A percentile compares a stretch with the other conserved stretches of the same genome.
Conservation (phyloP, 2,797 vertebrate genomes). For the Tapera naevia region DNA sequence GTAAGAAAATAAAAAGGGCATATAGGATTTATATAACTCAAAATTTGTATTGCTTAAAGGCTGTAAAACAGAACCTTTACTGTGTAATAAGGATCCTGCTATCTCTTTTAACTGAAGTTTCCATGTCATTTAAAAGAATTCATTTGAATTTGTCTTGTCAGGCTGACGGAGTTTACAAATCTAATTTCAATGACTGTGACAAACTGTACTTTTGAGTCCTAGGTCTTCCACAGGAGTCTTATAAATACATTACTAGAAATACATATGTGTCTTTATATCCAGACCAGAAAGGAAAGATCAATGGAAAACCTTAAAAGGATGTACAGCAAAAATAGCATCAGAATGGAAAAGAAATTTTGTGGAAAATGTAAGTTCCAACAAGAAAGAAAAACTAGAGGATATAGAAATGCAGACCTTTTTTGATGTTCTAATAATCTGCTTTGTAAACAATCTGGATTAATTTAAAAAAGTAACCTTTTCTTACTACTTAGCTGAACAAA, state of each 20-base stretch:
- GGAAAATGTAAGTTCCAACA: background rate
- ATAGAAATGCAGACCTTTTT: background rate
- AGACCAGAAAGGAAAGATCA: background rate
- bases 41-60: background rate
- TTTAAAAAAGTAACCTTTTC: background rate
- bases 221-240: background rate
- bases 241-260: background rate
- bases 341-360: background rate
- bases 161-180: background rate
- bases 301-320: background rate
- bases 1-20: slow-evolving; percentile 17
- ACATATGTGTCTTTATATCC: background rate
- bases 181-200: background rate
- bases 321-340: background rate
- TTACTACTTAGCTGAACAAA: background rate
- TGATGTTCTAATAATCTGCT: background rate
- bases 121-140: background rate
- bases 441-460: background rate
- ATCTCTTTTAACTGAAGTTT: background rate
- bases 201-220: background rate
- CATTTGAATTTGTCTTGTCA: slow-evolving; percentile 5
- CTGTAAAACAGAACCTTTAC: background rate
- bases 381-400: background rate
- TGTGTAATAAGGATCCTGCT: background rate
- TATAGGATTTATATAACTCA: background rate